A percentile compares a stretch with the other conserved stretches of the same genome.
Conservation (phyloP, 2,113 vertebrate genomes). For the Pitta sordida region DNA sequence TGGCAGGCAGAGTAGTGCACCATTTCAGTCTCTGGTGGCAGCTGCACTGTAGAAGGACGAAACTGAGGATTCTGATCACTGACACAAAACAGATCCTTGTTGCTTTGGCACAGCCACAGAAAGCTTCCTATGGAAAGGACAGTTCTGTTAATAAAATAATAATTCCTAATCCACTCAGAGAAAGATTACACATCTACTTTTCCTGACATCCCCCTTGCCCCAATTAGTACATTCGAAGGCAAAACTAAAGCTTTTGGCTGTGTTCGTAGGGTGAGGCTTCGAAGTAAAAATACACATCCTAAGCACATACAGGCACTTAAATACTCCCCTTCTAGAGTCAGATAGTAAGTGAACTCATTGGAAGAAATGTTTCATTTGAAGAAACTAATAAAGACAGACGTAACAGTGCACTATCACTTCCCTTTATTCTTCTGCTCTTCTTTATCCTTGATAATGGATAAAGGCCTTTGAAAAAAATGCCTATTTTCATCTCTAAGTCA, state of each 20-base stretch:
- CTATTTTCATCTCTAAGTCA: neutral
- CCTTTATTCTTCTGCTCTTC: neutral
- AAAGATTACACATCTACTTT: neutral
- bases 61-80: constrained; percentile 86
- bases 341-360: neutral
- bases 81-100: constrained; percentile 91
- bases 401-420: neutral
- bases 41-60: constrained; percentile 85
- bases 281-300: neutral
- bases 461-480: neutral
- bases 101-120: constrained; percentile 93
- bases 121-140: constrained; percentile 80
- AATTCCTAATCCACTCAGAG: neutral
- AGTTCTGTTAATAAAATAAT: neutral
- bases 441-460: neutral
- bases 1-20: constrained; percentile 85
- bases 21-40: constrained; percentile 86
- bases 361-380: neutral
- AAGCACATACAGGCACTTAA: neutral
- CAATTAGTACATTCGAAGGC: neutral
- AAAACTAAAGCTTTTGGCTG: neutral
- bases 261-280: neutral
- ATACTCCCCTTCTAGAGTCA: neutral
- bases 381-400: neutral
- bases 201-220: neutral